Conservation (phyloP, 2,113 vertebrate species). For the Numenius arquata region DNA sequence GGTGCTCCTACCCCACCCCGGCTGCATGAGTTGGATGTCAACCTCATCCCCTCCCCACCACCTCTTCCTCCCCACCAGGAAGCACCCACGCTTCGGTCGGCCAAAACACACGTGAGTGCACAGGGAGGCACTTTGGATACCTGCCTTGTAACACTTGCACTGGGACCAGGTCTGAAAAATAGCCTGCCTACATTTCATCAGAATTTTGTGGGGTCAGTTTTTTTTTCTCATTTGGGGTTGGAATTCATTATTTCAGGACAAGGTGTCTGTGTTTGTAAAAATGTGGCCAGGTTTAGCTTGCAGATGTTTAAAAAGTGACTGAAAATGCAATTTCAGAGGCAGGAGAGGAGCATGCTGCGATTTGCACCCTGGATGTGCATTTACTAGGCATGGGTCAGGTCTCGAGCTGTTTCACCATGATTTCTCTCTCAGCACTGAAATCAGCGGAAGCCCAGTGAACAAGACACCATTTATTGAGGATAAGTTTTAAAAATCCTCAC, state of each 20-base stretch:
- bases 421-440: background rate
- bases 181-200: background rate
- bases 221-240: background rate
- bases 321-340: background rate
- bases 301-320: background rate
- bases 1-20: background rate
- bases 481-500: background rate
- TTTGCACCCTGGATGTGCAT: background rate
- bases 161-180: background rate
- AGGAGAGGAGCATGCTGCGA: background rate
- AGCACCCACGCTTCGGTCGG: fast-evolving
- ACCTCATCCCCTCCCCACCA: fast-evolving
- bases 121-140: background rate
- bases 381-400: background rate
- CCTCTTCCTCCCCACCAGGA: fast-evolving
- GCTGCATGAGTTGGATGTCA: background rate
- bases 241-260: background rate
- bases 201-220: background rate
- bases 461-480: background rate
- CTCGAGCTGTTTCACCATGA: background rate
- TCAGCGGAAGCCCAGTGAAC: background rate
- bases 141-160: background rate
- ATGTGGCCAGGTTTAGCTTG: background rate
- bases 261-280: background rate
- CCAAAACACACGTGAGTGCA: fast-evolving